Base-by-base conservation (phyloP, 2,113 vertebrate genomes). In the Vombatus ursinus region DNA sequence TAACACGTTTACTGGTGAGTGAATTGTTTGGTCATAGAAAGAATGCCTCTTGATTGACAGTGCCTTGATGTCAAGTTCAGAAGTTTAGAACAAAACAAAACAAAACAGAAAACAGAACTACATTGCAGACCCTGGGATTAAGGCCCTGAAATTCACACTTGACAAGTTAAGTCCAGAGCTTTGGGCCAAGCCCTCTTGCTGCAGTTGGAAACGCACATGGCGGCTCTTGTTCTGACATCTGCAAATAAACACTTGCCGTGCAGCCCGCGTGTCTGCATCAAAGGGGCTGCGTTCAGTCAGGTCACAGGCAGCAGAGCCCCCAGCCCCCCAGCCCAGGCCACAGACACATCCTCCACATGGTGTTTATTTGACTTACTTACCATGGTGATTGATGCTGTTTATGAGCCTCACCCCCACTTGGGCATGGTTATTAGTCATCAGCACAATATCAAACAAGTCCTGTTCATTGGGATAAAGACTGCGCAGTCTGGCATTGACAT, bases 371-470 rank as follows among this genome's bases (percentile, higher is more conserved):
- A 68, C 31, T 68, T 93, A 98, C 98, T 96, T 99, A 99, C 99
- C 99, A 0, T 99, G 99, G 98, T 99, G 99, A 98, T 99, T 99
- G 97, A 99, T 99, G 98, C 99, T 99, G 99, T 99, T 99, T 98
- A 99, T 99, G 97, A 99, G 99, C 90, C 99, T 98, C 93, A 99
- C 99, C 96, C 99, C 99, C 50, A 99, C 99, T 97, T 99, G 99
- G 96, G 99, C 99, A 91, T 99, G 99, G 98, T 99, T 99, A 98
- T 99, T 99, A 93, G 99, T 99, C 99, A 99, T 99, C 95, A 99
- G 98, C 84, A 99, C 99, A 90, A 99, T 99, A 98, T 99, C 99
- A 98, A 99, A 99, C 96, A 99, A 98, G 95, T 99, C 99, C 97
- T 99, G 99, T 6, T 99, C 99, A 22, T 99, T 98, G 0, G 99